These are phyloP conservation scores for Zosterops hypoxanthus DNA, from an alignment of 2,113 vertebrate species.

Conservation along the genomic window DNA sequence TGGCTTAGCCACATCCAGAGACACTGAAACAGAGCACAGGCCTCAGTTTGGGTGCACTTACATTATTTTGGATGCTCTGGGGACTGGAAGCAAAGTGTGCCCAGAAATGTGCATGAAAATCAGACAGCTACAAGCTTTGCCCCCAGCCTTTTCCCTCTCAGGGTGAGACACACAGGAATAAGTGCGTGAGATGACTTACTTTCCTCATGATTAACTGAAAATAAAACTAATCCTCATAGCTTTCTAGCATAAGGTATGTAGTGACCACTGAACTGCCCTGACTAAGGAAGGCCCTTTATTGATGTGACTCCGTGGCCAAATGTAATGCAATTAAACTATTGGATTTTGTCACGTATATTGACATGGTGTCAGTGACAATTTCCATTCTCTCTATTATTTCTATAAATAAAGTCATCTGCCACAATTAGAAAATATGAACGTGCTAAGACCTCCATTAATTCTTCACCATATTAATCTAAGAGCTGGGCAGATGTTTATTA, in stretches of 20 bases:
- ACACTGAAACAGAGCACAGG: background rate
- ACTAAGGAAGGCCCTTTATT: background rate
- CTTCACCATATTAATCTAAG: constrained; percentile 47
- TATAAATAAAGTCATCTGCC: constrained; percentile 66
- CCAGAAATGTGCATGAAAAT: background rate
- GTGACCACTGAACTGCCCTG: constrained; percentile 15
- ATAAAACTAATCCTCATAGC: constrained; percentile 1
- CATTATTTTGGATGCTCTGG: background rate
- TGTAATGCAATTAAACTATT: constrained; percentile 61
- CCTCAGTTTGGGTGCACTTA: background rate
- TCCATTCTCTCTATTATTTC: constrained; percentile 40
- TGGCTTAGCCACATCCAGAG: background rate
- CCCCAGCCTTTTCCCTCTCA: accelerated
- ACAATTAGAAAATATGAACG: constrained; percentile 64
- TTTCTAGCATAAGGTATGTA: background rate
- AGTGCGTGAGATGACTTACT: background rate
- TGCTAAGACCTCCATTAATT: constrained; percentile 62
- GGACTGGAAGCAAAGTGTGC: background rate
- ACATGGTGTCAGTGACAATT: constrained; percentile 58
- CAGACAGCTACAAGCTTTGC: background rate
- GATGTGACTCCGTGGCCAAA: constrained; percentile 23
- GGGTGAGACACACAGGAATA: background rate
- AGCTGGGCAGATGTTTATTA: constrained; percentile 55
- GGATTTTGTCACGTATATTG: constrained; percentile 31
- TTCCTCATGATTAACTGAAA: background rate